Conservation (phyloP, 2,888 invertebrate species). For the Drosophila demipolita region DNA sequence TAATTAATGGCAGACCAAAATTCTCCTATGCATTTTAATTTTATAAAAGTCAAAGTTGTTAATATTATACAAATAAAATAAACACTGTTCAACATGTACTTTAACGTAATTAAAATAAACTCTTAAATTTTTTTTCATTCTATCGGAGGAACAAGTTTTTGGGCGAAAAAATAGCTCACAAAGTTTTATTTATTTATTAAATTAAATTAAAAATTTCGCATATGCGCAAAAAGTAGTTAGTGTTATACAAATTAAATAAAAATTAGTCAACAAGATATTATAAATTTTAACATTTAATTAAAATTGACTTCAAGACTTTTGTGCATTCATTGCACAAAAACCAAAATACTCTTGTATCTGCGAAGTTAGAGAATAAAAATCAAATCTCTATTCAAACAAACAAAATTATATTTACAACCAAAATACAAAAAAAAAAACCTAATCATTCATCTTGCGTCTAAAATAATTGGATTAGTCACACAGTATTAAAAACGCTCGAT, state of each 20-base stretch:
- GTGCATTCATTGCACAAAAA: not conserved
- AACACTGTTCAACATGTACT: not conserved
- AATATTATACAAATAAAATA: not conserved
- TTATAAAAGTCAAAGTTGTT: not conserved
- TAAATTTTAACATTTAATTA: not conserved
- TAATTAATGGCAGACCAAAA: not conserved
- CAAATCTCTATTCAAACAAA: not conserved
- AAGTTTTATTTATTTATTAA: no score
- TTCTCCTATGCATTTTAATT: not conserved
- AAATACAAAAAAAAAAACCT: not conserved
- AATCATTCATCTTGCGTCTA: constrained; percentile 5
- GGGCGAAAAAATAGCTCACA: no score
- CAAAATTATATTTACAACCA: not conserved
- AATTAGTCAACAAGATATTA: not conserved
- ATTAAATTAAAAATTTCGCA: no score
- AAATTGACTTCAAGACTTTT: not conserved
- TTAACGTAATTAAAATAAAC: not conserved
- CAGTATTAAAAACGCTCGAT: constrained; percentile 1
- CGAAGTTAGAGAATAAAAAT: not conserved
- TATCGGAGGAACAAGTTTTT: no score
- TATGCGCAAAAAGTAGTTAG: not conserved
- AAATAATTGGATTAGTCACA: constrained; percentile 31
- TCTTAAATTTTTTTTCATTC: not conserved
- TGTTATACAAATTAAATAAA: not conserved
- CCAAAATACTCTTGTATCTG: not conserved